phyloP scores from a whole-genome alignment of 2,113 vertebrate species.

The Macquaria australasica region DNA sequence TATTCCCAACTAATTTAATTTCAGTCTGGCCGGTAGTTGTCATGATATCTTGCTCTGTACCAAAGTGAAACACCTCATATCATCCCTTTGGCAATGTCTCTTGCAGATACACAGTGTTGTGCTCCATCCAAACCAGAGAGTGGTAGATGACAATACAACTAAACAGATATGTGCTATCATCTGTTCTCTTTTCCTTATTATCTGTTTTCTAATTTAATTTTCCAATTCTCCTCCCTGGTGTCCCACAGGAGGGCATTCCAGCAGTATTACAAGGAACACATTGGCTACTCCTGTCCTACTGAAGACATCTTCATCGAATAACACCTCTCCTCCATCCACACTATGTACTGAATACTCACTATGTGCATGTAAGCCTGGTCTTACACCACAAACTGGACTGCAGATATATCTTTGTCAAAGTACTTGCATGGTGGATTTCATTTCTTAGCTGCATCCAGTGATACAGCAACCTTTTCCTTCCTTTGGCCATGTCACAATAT shows the following conservation, averaged over 20 bases:
- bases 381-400: conserved; percentile 59
- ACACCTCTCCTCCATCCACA: conserved; percentile 40
- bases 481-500: conserved; percentile 30
- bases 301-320: conserved; percentile 99
- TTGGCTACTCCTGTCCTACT: conserved; percentile 97
- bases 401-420: conserved; percentile 45
- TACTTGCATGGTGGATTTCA: conserved; percentile 80
- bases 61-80: not conserved
- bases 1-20: not conserved
- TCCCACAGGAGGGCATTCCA: conserved; percentile 93
- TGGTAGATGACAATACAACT: not conserved
- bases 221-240: not conserved
- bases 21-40: not conserved
- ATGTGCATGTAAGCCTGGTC: conserved; percentile 64
- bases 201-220: not conserved
- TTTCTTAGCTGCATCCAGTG: conserved; percentile 59
- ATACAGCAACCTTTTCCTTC: conserved; percentile 35
- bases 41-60: too few relatives aligned
- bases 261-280: conserved; percentile 96
- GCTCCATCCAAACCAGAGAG: not conserved
- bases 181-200: not conserved
- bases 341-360: conserved; percentile 51
- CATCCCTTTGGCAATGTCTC: not conserved
- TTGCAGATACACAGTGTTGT: not conserved
- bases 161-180: not conserved